These are phyloP conservation scores for Polydrusus cervinus DNA, from an alignment of 2,888 invertebrate genomes.

Conservation along the genomic window DNA sequence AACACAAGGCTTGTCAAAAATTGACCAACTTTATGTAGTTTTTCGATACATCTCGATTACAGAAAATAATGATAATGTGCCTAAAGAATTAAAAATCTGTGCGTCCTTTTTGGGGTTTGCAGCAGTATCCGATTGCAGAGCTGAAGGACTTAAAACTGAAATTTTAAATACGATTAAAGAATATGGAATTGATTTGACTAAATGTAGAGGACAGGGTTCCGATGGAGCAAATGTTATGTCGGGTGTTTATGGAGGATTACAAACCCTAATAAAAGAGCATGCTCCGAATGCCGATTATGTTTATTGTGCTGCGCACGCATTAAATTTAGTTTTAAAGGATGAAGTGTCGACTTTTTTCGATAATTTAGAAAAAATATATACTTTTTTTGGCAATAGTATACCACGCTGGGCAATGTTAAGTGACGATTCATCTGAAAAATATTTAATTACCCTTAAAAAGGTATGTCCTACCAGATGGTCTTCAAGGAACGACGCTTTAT, in stretches of 20 bases:
- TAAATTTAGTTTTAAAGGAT: not conserved
- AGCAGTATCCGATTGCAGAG: too few species aligned
- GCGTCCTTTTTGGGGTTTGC: not conserved
- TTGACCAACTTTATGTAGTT: too few species aligned
- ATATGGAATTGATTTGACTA: not conserved
- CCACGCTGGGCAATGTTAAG: not conserved
- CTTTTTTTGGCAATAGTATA: not conserved
- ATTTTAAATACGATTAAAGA: too few species aligned
- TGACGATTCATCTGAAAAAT: not conserved
- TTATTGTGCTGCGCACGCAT: not conserved
- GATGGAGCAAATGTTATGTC: not conserved
- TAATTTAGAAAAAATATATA: not conserved
- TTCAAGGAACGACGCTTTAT: not conserved
- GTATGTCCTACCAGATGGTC: not conserved
- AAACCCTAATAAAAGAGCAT: not conserved
- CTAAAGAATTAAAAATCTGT: slow-evolving; percentile 20
- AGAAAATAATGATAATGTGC: slow-evolving; percentile 15
- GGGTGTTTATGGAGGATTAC: not conserved
- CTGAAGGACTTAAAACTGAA: too few species aligned
- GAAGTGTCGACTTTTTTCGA: not conserved
- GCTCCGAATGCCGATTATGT: not conserved
- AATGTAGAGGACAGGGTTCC: not conserved
- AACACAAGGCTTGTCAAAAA: too few species aligned
- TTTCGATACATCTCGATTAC: not conserved
- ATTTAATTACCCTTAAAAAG: too few species aligned